Evolutionary conservation across 2,888 invertebrate species (phyloP).

Genomic region (Eutolmus rufibarbis): DNA sequence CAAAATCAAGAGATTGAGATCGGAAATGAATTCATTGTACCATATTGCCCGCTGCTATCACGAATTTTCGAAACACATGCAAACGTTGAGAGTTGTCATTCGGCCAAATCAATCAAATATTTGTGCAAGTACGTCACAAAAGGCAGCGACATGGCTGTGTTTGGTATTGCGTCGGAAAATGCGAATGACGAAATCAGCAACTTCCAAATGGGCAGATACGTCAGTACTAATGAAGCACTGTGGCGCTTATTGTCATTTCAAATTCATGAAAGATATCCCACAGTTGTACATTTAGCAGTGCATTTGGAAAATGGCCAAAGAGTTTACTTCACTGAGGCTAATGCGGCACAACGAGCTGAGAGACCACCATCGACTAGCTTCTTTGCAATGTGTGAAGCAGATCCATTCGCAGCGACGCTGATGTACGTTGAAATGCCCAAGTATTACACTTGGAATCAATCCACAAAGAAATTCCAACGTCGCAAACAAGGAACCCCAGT

Average conservation of each 20-base stretch:
- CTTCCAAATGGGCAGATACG: slow-evolving; percentile 8
- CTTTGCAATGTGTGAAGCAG: slow-evolving; percentile 41
- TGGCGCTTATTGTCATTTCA: slow-evolving; percentile 49
- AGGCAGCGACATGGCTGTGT: slow-evolving; percentile 52
- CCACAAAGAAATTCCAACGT: slow-evolving; percentile 49
- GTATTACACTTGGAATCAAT: background rate
- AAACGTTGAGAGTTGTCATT: slow-evolving; percentile 57
- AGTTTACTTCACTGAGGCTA: slow-evolving; percentile 54
- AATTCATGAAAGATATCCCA: background rate
- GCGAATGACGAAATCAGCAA: background rate
- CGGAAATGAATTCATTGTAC: slow-evolving; percentile 54
- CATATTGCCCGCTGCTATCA: slow-evolving; percentile 53
- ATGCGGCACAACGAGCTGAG: slow-evolving; percentile 22
- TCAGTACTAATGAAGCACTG: slow-evolving; percentile 29
- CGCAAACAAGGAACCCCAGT: slow-evolving; percentile 53
- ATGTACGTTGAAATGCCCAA: no score
- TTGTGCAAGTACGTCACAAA: background rate
- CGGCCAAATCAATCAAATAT: background rate
- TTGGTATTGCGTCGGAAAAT: slow-evolving; percentile 42
- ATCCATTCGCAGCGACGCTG: slow-evolving; percentile 49
- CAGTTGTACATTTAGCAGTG: slow-evolving; percentile 29
- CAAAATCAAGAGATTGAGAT: background rate
- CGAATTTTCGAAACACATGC: slow-evolving; percentile 53
- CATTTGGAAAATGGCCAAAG: no score
- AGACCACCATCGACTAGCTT: slow-evolving; percentile 44